Base-by-base conservation (phyloP, 1,140 invertebrate species). In the Leptinotarsa undecemlineata region DNA sequence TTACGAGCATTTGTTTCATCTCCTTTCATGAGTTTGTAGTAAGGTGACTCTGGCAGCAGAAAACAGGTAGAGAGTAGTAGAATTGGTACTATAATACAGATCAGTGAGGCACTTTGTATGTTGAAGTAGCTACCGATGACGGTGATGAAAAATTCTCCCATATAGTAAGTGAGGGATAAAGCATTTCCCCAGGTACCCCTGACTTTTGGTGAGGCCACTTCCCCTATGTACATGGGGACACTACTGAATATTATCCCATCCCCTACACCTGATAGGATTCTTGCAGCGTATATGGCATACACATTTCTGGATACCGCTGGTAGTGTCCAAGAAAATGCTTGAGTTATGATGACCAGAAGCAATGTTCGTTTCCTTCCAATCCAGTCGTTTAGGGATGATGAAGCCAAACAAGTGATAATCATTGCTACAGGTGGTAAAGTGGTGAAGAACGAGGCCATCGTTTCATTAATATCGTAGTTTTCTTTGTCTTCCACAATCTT, bases 161-260 rank as follows among this genome's bases (percentile, higher is more conserved):
- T 83, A 57, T 86, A 86, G 17, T 86, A 81, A 23, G 87, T 86
- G 11, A 84, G 75, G 82, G 84, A 87, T 78, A 88, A 86, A 33
- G 87, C 33, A 3, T 89, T 81, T 61, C 82, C 82, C 79, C 81
- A 83, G 13, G 68, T 75, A 78, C 93, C 93, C 17, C 93, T 85
- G 2, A 93, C 88, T 73, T 89, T 87, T 76, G 89, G 84, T 71
- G 91, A 88, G 33, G 92, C 86, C 51, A 93, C 87, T 86, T 92
- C 90, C 72, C 89, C 87, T 47, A 92, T 84, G 79, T 90, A 91
- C 80, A 91, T 87, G 0, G 90, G 89, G 19, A 83, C 62, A 8
- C 77, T 71, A 8, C 77, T 70, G 62, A 82, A 83, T 48, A 79
- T 70, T 33, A 76, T 75, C 13, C 76, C 81, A 71, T 83, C 79